A percentile compares a stretch with the other conserved stretches of the same genome.
These are phyloP conservation scores for Trididemnum nubilum DNA, from an alignment of 23 tunicate genomes.

Conservation along the genomic window DNA sequence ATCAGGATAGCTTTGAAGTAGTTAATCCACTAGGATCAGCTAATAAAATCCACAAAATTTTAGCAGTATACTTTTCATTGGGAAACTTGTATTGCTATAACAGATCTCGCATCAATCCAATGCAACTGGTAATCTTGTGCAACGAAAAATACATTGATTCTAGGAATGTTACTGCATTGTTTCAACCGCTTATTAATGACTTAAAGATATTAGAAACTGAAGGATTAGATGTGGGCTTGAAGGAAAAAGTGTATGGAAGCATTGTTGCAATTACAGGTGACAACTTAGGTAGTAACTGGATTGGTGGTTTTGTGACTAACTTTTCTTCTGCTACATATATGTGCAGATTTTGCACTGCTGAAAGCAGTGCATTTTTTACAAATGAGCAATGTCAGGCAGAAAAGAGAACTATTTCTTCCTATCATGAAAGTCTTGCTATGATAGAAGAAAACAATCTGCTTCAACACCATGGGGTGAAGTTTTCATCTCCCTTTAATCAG, in stretches of 20 bases:
- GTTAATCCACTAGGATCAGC: conserved; percentile 33
- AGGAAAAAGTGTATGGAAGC: background rate
- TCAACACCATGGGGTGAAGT: conserved; percentile 4
- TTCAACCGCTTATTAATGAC: conserved; percentile 33
- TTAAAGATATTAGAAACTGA: conserved; percentile 38
- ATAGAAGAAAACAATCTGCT: background rate
- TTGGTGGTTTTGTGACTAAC: conserved; percentile 59
- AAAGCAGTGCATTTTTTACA: background rate
- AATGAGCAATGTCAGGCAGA: background rate
- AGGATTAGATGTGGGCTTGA: conserved; percentile 47
- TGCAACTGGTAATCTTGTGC: conserved; percentile 44
- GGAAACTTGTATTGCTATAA: conserved; percentile 23
- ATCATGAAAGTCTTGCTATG: background rate
- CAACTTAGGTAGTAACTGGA: conserved; percentile 31
- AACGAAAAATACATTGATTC: conserved; percentile 13
- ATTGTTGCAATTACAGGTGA: conserved; percentile 31
- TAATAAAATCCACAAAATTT: conserved; percentile 19
- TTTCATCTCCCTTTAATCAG: background rate
- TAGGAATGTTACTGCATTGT: background rate
- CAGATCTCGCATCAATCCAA: conserved; percentile 17
- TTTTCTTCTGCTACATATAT: conserved; percentile 25
- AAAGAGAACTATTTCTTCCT: background rate
- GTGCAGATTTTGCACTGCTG: conserved; percentile 33
- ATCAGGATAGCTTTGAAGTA: conserved; percentile 25
- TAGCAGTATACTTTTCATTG: conserved; percentile 32